Evolutionary conservation across 2,888 invertebrate species (phyloP).

Genomic region (Sminthurinus aureus): DNA sequence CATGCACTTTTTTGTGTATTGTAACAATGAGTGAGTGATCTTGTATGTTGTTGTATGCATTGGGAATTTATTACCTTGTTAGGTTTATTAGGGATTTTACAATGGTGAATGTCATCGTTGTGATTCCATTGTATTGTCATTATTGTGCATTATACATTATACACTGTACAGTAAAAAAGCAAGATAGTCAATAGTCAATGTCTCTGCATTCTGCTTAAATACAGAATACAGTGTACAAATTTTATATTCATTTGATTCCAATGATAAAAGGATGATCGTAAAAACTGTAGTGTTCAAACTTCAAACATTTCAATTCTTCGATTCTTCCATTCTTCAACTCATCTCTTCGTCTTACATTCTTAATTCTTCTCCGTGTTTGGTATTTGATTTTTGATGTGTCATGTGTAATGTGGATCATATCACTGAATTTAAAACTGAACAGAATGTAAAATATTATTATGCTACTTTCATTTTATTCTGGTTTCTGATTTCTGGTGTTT

Average conservation of each 20-base stretch:
- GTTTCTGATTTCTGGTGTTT: too few species aligned
- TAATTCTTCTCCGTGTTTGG: neutral
- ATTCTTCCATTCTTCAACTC: neutral
- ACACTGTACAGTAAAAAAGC: too few species aligned
- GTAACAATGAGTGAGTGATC: neutral
- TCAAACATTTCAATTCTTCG: neutral
- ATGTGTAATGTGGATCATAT: constrained; percentile 46
- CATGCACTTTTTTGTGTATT: neutral
- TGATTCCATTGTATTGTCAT: neutral
- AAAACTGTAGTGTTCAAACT: neutral
- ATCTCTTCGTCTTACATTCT: neutral
- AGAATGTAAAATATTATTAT: too few species aligned
- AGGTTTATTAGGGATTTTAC: neutral
- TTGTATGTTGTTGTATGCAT: neutral
- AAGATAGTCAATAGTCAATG: too few species aligned
- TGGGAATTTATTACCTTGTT: neutral
- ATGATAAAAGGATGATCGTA: neutral
- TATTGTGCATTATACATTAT: too few species aligned
- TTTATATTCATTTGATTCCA: neutral
- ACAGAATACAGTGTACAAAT: too few species aligned
- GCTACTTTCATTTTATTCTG: too few species aligned
- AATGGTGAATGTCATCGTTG: neutral
- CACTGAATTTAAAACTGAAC: constrained; percentile 55
- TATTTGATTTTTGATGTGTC: neutral
- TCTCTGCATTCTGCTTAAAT: too few species aligned